Evolutionary conservation across 2,888 invertebrate genomes (phyloP).

Genomic region (Phalera bucephala): DNA sequence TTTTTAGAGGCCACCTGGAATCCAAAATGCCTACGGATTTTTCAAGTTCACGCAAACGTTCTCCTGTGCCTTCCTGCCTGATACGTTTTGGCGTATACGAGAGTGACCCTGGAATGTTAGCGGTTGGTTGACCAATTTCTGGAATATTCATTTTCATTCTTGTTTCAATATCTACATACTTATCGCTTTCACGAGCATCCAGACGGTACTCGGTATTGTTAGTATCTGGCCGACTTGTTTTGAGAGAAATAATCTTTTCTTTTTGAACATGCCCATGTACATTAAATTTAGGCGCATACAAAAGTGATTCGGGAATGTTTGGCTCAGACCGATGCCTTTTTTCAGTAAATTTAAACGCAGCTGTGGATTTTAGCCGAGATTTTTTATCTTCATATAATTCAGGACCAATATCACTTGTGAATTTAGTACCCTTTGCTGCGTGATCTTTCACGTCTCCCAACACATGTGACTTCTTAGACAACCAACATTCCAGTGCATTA

Average conservation of each 20-base stretch:
- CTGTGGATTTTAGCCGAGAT: background rate
- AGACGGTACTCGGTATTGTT: no score
- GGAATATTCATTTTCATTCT: background rate
- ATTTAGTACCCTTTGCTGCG: conserved; percentile 8
- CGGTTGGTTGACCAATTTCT: background rate
- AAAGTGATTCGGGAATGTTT: no score
- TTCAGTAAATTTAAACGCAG: background rate
- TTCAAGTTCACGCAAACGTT: background rate
- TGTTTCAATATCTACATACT: no score
- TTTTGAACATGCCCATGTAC: no score
- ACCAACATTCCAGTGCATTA: conserved; percentile 13
- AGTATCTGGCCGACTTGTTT: no score
- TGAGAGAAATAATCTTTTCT: no score
- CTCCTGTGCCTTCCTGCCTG: background rate
- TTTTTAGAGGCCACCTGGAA: background rate
- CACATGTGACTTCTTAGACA: conserved; percentile 30
- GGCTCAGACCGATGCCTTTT: no score
- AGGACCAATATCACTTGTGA: conserved; percentile 11
- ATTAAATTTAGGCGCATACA: no score
- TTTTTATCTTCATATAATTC: conserved; percentile 6
- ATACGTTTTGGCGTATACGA: background rate
- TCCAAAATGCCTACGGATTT: background rate
- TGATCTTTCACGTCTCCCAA: conserved; percentile 20
- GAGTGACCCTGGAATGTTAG: background rate
- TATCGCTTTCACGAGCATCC: no score